A percentile compares a stretch with the other conserved stretches of the same genome.
phyloP scores from a whole-genome alignment of 2,797 vertebrate species.

The Hylomyscus alleni region DNA sequence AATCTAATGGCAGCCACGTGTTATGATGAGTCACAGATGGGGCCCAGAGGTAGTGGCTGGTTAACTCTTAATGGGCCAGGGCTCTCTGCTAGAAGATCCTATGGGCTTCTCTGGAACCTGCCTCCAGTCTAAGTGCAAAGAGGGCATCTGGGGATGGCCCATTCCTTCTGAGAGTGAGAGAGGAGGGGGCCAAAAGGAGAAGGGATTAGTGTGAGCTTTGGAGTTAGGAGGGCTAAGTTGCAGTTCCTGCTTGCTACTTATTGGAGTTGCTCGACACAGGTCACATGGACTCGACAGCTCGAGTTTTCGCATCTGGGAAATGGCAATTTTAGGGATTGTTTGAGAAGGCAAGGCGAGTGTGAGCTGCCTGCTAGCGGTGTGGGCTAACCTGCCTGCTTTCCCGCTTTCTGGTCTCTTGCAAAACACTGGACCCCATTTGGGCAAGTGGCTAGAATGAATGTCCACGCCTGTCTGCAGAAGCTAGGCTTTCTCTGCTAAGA shows the following conservation, averaged over 20 bases:
- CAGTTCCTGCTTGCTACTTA: neutral
- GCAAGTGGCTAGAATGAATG: neutral
- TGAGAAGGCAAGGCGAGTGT: neutral
- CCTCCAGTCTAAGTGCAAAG: neutral
- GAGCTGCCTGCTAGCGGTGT: neutral
- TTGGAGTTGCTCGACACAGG: neutral
- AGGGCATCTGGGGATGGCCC: neutral
- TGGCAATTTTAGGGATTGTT: neutral
- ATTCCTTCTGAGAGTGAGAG: neutral
- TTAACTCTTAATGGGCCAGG: slow-evolving; percentile 76
- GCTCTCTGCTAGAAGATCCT: slow-evolving; percentile 44
- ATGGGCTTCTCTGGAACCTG: neutral
- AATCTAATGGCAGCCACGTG: slow-evolving; percentile 78
- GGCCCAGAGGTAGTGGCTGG: slow-evolving; percentile 48
- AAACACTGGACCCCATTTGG: neutral
- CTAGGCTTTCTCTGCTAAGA: neutral
- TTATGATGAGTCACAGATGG: slow-evolving; percentile 82
- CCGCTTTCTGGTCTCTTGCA: neutral
- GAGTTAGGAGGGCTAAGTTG: neutral
- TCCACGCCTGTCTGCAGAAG: neutral
- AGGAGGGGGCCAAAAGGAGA: neutral
- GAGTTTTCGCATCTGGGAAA: slow-evolving; percentile 44
- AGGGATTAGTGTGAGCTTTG: too few species aligned
- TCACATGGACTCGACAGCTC: neutral
- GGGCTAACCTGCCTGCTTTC: neutral